Conservation (phyloP, 1,140 invertebrate species). For the Araneus ventricosus region DNA sequence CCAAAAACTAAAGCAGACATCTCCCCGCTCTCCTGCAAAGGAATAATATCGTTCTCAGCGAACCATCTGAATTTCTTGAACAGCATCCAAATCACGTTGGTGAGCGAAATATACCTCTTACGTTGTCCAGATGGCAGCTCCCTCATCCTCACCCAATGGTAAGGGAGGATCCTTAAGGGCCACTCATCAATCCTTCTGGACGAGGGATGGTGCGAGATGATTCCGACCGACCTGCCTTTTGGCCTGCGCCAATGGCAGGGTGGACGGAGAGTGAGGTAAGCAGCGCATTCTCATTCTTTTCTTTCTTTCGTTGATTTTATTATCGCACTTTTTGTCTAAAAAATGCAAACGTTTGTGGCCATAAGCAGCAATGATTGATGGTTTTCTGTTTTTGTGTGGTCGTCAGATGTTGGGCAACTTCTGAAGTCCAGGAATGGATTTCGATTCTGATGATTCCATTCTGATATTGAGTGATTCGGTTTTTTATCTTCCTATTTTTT, state of each 20-base stretch:
- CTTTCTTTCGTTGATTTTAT: background rate
- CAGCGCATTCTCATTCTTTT: background rate
- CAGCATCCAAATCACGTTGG: background rate
- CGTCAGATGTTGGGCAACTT: no score
- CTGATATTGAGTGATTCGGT: no score
- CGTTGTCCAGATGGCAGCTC: constrained; percentile 27
- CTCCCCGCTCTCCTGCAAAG: background rate
- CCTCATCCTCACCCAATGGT: background rate
- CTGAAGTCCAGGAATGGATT: no score
- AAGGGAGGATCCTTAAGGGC: background rate
- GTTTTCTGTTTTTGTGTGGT: no score
- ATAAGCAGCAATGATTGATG: no score
- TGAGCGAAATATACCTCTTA: background rate
- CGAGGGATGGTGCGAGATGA: constrained; percentile 26
- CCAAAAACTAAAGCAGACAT: background rate
- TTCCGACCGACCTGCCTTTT: constrained; percentile 27
- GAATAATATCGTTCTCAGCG: background rate
- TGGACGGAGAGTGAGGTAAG: background rate
- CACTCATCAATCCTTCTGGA: constrained; percentile 26
- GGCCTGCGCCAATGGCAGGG: constrained; percentile 14
- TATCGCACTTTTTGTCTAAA: no score
- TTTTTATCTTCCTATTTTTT: no score
- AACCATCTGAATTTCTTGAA: background rate
- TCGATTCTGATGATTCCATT: no score
- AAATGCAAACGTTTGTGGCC: no score